These are phyloP conservation scores for Paralichthys olivaceus DNA, from an alignment of 2,113 vertebrate genomes.

Conservation along the genomic window DNA sequence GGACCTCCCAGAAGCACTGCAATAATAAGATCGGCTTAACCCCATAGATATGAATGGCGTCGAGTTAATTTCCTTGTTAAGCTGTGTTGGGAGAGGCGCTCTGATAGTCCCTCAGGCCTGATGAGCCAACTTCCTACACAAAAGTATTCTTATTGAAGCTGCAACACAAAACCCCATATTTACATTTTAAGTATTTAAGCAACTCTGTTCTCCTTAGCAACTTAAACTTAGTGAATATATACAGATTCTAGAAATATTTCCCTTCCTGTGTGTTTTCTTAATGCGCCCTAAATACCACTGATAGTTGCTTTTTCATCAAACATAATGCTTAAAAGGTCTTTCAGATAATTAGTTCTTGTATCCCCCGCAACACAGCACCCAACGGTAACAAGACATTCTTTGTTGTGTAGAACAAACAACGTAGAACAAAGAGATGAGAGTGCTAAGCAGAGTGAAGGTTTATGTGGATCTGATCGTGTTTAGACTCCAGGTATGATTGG, in stretches of 20 bases:
- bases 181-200: conserved; percentile 20
- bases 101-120: conserved; percentile 27
- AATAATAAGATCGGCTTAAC: conserved; percentile 51
- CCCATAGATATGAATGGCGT: conserved; percentile 34
- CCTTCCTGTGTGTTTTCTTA: not conserved
- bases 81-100: conserved; percentile 21
- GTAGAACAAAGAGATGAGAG: conserved; percentile 26
- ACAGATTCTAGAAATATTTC: not conserved
- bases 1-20: conserved; percentile 29
- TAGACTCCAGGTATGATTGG: conserved; percentile 24
- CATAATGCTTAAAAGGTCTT: conserved; percentile 20
- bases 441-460: conserved; percentile 27
- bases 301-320: conserved; percentile 29
- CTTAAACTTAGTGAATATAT: not conserved
- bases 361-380: not conserved
- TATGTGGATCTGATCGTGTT: conserved; percentile 16
- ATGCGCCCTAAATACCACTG: conserved; percentile 14
- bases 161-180: conserved; percentile 20
- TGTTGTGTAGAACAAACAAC: conserved; percentile 29
- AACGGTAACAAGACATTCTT: conserved; percentile 12
- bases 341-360: conserved; percentile 39
- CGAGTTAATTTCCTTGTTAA: conserved; percentile 43
- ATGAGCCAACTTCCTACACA: conserved; percentile 14
- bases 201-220: not conserved
- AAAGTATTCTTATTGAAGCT: not conserved